A percentile compares a stretch with the other conserved stretches of the same genome.
phyloP scores from a whole-genome alignment of 2,888 invertebrate genomes.

The Amphipyra tragopoginis region DNA sequence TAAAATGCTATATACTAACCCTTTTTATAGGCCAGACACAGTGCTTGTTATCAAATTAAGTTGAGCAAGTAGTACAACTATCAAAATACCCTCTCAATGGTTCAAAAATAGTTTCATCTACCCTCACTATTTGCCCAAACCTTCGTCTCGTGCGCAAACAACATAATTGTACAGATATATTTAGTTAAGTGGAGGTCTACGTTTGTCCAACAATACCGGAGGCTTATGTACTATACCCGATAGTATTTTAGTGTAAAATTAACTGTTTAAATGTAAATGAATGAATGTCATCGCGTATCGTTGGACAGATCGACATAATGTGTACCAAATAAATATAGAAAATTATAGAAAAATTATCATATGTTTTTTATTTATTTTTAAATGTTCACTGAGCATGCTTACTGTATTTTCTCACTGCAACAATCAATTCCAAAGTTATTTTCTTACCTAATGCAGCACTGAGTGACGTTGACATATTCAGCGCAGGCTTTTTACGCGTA shows the following conservation, averaged over 20 bases:
- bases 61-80: background rate
- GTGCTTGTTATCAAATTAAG: constrained; percentile 1
- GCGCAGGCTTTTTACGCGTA: too few relatives aligned
- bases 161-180: constrained; percentile 60
- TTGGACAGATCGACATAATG: constrained; percentile 79
- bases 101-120: too few relatives aligned
- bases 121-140: constrained; percentile 8
- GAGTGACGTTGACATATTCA: too few relatives aligned
- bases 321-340: constrained; percentile 87
- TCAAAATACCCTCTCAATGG: too few relatives aligned
- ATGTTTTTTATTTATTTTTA: constrained; percentile 48
- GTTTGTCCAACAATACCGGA: constrained; percentile 80
- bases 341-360: constrained; percentile 74
- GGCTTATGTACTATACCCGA: constrained; percentile 51
- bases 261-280: constrained; percentile 51
- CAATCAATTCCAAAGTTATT: too few relatives aligned
- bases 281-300: constrained; percentile 72
- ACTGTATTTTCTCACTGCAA: too few relatives aligned
- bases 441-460: too few relatives aligned
- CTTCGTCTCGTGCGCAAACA: constrained; percentile 70
- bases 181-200: constrained; percentile 62
- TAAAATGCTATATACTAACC: too few relatives aligned
- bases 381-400: too few relatives aligned
- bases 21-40: too few relatives aligned
- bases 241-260: constrained; percentile 50